Evolutionary conservation across 2,888 invertebrate genomes (phyloP).

Genomic region (Philereme transversata): DNA sequence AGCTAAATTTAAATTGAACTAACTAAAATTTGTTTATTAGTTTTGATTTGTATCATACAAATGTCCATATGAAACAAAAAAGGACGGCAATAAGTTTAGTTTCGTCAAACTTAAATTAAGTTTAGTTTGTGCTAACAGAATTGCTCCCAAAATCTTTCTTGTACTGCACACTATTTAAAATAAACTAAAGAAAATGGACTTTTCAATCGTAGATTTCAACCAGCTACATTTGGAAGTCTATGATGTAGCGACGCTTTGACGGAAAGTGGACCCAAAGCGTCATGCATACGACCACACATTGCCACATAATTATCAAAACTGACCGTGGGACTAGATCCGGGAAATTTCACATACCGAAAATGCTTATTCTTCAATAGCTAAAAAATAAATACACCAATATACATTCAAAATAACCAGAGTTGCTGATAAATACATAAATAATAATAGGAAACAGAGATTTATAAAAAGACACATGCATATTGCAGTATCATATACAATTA

Average conservation of each 20-base stretch:
- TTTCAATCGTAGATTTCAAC: too few relatives aligned
- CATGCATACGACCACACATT: constrained; percentile 75
- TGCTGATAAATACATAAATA: constrained; percentile 39
- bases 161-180: too few relatives aligned
- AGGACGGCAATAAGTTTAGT: too few relatives aligned
- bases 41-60: too few relatives aligned
- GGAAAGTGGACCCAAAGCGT: constrained; percentile 49
- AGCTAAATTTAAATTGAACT: too few relatives aligned
- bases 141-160: too few relatives aligned
- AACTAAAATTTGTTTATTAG: too few relatives aligned
- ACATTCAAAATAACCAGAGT: constrained; percentile 67
- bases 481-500: constrained; percentile 32
- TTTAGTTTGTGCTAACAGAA: too few relatives aligned
- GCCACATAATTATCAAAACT: constrained; percentile 74
- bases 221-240: too few relatives aligned
- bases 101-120: too few relatives aligned
- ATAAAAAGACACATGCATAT: constrained; percentile 26
- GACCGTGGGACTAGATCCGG: constrained; percentile 81
- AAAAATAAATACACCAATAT: constrained; percentile 82
- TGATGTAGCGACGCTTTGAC: constrained; percentile 5
- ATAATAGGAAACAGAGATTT: constrained; percentile 3
- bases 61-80: too few relatives aligned
- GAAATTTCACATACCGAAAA: constrained; percentile 84
- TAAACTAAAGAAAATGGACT: too few relatives aligned
- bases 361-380: constrained; percentile 83